Conservation (phyloP, 2,113 vertebrate genomes). For the Eubucco bourcierii region DNA sequence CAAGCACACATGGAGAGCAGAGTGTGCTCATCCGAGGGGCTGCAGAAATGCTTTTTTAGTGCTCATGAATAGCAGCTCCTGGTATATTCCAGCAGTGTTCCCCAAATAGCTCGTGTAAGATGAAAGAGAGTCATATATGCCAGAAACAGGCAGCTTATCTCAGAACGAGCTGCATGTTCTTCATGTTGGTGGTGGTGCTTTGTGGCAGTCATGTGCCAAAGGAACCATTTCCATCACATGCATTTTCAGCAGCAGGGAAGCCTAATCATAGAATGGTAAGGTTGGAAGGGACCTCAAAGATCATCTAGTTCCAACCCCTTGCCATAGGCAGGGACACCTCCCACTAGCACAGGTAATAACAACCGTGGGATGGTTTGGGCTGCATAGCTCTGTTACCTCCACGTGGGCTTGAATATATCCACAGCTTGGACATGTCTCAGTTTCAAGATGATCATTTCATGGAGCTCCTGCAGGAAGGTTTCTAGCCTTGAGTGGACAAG, state of each 20-base stretch:
- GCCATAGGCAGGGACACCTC: too few relatives aligned
- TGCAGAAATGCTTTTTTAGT: neutral
- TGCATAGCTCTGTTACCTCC: conserved; percentile 77
- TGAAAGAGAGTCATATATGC: neutral
- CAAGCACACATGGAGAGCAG: neutral
- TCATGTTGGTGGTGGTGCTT: accelerated
- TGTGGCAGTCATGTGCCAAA: accelerated
- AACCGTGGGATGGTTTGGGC: neutral
- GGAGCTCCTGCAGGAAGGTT: conserved; percentile 88
- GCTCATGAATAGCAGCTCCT: neutral
- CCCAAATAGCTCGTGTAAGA: neutral
- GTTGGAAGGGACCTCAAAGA: too few relatives aligned
- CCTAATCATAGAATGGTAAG: neutral
- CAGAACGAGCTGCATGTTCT: neutral
- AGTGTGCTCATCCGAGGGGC: neutral
- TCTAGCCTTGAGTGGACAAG: conserved; percentile 81
- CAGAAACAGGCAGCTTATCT: neutral
- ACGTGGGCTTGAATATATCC: conserved; percentile 74
- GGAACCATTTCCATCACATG: neutral
- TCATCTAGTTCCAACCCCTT: too few relatives aligned
- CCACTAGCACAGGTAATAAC: too few relatives aligned
- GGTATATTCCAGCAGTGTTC: neutral
- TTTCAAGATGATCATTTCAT: conserved; percentile 86
- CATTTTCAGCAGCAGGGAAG: neutral
- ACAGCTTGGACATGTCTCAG: conserved; percentile 72